Base-by-base conservation (phyloP, 2,113 vertebrate species). In the Perca fluviatilis region DNA sequence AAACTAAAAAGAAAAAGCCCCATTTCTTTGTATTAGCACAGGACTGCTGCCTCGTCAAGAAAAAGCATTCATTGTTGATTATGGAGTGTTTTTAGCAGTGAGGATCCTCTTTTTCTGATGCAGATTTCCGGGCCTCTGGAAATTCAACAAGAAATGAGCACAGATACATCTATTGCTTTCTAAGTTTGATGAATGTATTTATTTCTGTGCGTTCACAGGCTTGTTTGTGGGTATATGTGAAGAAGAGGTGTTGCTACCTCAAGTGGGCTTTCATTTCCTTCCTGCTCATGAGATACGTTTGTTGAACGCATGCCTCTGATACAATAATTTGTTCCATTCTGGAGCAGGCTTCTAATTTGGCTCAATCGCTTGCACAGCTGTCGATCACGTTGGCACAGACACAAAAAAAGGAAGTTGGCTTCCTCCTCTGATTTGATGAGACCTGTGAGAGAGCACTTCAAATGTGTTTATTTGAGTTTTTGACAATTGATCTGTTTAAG, bases 101-200 rank as follows among this genome's bases (percentile, higher is more conserved):
- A 84, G 86, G 86, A 85, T 88, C 89, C 90, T 91, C 63, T 86
- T 80, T 12, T 92, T 94, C 89, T 93, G 85, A 93, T 94, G 90
- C 89, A 92, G 86, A 93, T 88, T 77, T 90, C 56, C 80, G 53
- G 68, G 75, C 70, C 72, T 80, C 81, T 75, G 77, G 61, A 66
- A 58, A 71, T 83, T 43, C 40, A 51, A 23, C 46, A 54, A 16
- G 47, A 89, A 40, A 74, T 63, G 74, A 89, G 58, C 74, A 82
- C 51, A 77, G 49, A 74, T 54, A 54, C 43, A 60, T 79, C 84
- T 89, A 89, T 92, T 93, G 90, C 92, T 86, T 86, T 64, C 73
- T 68, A 76, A 36, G 15, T 67, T 36, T 57, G 51, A 72, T 62
- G 79, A 30, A 60, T 65, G 53, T 23, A 51, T 64, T 74, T 4